Conservation (phyloP, 2,113 vertebrate genomes). For the Ageneiosus marmoratus region DNA sequence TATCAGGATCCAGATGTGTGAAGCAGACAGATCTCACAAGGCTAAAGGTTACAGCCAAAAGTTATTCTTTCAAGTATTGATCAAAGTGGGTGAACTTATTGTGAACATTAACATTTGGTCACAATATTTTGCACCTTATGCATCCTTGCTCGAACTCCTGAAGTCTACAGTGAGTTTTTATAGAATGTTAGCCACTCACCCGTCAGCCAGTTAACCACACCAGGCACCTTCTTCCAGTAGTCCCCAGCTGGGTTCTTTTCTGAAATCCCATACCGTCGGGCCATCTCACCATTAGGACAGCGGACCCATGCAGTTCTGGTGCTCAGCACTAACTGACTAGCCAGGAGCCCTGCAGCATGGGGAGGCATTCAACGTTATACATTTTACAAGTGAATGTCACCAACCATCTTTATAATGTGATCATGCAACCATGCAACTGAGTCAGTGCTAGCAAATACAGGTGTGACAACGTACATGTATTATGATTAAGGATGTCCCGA, state of each 20-base stretch:
- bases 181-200: slow-evolving; percentile 68
- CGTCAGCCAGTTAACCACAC: slow-evolving; percentile 79
- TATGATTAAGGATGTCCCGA: background rate
- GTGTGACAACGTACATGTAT: background rate
- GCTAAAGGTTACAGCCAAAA: background rate
- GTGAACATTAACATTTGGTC: background rate
- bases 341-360: slow-evolving; percentile 78
- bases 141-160: background rate
- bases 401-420: background rate
- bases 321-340: slow-evolving; percentile 87
- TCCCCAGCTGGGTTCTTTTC: slow-evolving; percentile 91
- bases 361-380: background rate
- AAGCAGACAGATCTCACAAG: background rate
- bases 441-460: background rate
- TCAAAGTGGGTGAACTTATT: background rate
- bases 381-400: background rate
- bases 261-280: slow-evolving; percentile 88
- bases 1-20: background rate
- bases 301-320: slow-evolving; percentile 88
- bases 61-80: background rate
- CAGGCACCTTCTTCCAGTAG: slow-evolving; percentile 97
- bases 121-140: background rate
- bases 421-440: background rate
- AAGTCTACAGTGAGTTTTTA: background rate
- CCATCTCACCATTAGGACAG: slow-evolving; percentile 87